phyloP scores from a whole-genome alignment of 2,888 invertebrate genomes.

The Trimorus sp. region DNA sequence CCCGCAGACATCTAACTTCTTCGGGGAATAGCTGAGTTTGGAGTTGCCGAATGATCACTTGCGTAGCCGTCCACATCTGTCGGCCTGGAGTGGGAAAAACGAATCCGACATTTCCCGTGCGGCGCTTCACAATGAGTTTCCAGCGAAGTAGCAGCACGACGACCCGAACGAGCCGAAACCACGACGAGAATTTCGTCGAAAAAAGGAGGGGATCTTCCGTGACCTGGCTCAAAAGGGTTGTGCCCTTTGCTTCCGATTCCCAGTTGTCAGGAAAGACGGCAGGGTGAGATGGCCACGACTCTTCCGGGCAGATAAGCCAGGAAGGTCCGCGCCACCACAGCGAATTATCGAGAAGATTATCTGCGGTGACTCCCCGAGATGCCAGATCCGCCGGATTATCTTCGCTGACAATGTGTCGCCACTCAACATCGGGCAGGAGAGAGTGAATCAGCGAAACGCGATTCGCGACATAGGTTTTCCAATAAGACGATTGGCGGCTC shows the following conservation, averaged over 20 bases:
- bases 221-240: no score
- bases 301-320: not conserved
- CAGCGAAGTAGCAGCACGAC: no score
- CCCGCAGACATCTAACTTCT: no score
- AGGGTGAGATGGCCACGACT: not conserved
- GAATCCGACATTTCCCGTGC: no score
- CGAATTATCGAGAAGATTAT: not conserved
- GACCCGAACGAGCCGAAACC: no score
- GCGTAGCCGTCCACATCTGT: not conserved
- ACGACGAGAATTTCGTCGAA: no score
- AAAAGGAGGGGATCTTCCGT: not conserved
- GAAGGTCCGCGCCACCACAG: not conserved
- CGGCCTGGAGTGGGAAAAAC: not conserved
- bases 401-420: slow-evolving; percentile 50
- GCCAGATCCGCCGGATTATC: slow-evolving; percentile 63
- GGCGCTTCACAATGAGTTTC: no score
- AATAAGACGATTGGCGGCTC: slow-evolving; percentile 30
- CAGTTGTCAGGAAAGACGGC: no score
- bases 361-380: slow-evolving; percentile 28
- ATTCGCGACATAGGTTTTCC: slow-evolving; percentile 54
- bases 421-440: slow-evolving; percentile 3
- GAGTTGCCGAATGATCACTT: not conserved
- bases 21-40: no score
- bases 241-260: no score
- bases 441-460: slow-evolving; percentile 54